phyloP scores from a whole-genome alignment of 2,797 vertebrate species.

The Atherinosoma microstoma region DNA sequence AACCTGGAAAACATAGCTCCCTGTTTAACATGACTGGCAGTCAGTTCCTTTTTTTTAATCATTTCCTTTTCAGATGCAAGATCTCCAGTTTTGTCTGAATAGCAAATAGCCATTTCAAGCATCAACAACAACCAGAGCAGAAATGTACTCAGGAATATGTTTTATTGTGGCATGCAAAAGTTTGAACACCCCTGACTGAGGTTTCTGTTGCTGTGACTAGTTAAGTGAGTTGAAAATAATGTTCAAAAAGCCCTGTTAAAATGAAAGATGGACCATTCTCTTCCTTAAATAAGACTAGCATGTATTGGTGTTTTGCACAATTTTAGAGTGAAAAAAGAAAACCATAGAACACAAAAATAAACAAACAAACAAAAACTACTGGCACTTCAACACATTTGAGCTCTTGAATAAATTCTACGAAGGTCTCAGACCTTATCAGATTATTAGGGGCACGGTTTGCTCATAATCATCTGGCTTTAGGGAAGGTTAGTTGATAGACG shows the following conservation, averaged over 20 bases:
- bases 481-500: too few relatives aligned
- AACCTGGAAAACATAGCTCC: conserved; percentile 4
- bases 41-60: conserved; percentile 29
- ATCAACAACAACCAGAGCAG: conserved; percentile 11
- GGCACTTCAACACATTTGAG: not conserved
- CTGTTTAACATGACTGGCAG: conserved; percentile 13
- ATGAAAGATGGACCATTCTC: not conserved
- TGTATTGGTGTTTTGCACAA: not conserved
- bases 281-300: not conserved
- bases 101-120: conserved; percentile 11
- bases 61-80: conserved; percentile 3
- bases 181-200: conserved; percentile 2
- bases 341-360: not conserved
- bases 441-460: not conserved
- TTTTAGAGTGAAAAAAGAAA: not conserved
- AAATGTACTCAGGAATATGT: conserved; percentile 2
- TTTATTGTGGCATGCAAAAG: conserved; percentile 3
- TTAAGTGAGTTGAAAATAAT: not conserved
- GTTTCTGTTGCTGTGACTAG: not conserved
- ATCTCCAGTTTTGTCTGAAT: not conserved
- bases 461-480: not conserved
- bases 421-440: not conserved
- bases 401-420: not conserved
- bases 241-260: not conserved
- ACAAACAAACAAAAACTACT: not conserved